These are phyloP conservation scores for Murina feae DNA, from an alignment of 2,113 vertebrate species.

Conservation along the genomic window DNA sequence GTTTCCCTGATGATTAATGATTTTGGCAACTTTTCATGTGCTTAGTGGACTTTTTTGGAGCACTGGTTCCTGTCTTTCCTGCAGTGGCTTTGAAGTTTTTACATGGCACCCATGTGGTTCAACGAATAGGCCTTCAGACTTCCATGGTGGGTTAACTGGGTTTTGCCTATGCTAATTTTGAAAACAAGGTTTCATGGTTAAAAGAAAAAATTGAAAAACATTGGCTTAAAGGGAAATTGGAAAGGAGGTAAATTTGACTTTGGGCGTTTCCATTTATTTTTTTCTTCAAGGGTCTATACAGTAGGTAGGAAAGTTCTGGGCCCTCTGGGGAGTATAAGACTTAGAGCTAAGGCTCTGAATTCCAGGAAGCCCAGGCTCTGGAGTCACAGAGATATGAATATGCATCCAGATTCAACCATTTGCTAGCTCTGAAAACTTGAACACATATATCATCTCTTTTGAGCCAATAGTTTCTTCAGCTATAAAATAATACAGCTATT, in stretches of 20 bases:
- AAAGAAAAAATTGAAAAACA: neutral
- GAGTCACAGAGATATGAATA: neutral
- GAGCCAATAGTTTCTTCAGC: neutral
- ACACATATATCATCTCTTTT: neutral
- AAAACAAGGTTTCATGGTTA: neutral
- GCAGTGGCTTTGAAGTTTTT: neutral
- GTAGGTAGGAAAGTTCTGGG: neutral
- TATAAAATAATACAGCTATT: neutral
- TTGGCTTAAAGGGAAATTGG: neutral
- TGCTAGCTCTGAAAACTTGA: neutral
- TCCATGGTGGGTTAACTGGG: neutral
- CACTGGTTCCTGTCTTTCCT: neutral
- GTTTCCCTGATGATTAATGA: neutral
- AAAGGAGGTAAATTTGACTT: neutral
- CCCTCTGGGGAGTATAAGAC: neutral
- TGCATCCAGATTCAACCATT: neutral
- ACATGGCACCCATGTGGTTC: neutral
- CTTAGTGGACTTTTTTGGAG: neutral
- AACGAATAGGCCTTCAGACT: neutral
- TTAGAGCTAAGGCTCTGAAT: neutral
- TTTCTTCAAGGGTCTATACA: neutral
- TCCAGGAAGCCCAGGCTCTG: neutral
- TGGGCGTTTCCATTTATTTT: neutral
- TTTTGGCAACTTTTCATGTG: neutral
- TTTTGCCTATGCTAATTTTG: constrained; percentile 13